Evolutionary conservation across 2,888 invertebrate species (phyloP).

Genomic region (Lycocerus yunnanus): DNA sequence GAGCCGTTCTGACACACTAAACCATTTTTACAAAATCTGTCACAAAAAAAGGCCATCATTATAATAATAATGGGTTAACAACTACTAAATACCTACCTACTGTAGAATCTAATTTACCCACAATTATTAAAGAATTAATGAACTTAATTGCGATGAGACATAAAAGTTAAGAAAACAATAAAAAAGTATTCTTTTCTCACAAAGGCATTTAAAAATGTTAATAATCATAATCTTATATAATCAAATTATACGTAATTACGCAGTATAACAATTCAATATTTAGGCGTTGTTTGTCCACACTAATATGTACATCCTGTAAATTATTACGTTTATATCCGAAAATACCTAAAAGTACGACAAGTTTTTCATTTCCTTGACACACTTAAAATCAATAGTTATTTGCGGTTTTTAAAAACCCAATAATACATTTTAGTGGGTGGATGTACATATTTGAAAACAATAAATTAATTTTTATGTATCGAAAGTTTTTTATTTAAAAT

Average conservation of each 20-base stretch:
- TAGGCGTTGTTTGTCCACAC: slow-evolving; percentile 4
- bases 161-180: background rate
- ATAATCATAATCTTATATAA: slow-evolving; percentile 5
- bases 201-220: background rate
- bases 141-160: background rate
- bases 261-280: background rate
- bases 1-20: background rate
- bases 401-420: background rate
- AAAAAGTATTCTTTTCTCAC: background rate
- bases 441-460: background rate
- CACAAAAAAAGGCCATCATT: background rate
- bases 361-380: slow-evolving; percentile 2
- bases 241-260: background rate
- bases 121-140: background rate
- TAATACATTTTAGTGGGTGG: background rate
- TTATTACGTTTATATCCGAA: slow-evolving; percentile 9
- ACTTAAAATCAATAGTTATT: slow-evolving; percentile 4
- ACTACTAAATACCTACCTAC: too few species aligned
- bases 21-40: background rate
- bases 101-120: background rate
- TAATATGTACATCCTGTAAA: slow-evolving; percentile 11
- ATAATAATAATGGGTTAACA: background rate
- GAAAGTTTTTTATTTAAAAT: too few species aligned
- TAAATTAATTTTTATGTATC: too few species aligned
- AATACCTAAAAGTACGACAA: background rate